Percentiles rank a stretch among this genome's conserved stretches.
phyloP scores from a whole-genome alignment of 2,888 invertebrate species.

The Drosophila meridiana region DNA sequence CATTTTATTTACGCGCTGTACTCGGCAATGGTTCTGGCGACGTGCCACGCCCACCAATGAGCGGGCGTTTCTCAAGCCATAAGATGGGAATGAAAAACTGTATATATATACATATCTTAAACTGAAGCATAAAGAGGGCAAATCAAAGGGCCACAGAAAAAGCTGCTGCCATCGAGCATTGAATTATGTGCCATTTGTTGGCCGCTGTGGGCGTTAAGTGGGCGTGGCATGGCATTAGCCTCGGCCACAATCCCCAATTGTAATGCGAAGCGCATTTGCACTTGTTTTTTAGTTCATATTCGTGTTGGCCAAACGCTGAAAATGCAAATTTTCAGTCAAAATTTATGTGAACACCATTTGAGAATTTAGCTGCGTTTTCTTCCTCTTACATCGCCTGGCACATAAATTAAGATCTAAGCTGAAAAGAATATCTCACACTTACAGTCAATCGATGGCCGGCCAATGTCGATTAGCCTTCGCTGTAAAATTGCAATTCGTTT shows the following conservation, averaged over 20 bases:
- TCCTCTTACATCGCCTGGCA: conserved; percentile 1
- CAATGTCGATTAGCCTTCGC: conserved; percentile 27
- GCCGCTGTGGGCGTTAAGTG: conserved; percentile 12
- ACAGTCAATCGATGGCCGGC: conserved; percentile 5
- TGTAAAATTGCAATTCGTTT: conserved; percentile 7
- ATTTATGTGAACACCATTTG: conserved; percentile 40
- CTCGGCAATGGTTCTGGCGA: conserved; percentile 13
- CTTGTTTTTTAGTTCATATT: conserved; percentile 34
- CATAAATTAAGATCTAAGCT: conserved; percentile 29
- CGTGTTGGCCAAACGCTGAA: conserved; percentile 26
- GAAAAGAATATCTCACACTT: conserved; percentile 3
- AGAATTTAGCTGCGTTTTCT: conserved; percentile 20
- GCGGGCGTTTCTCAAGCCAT: conserved; percentile 37
- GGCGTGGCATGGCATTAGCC: conserved; percentile 24
- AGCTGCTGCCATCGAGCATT: conserved; percentile 26
- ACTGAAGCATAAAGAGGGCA: conserved; percentile 18
- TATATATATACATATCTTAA: conserved; percentile 2
- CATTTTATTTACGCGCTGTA: conserved; percentile 45
- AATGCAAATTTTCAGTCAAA: conserved; percentile 36
- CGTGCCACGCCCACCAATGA: conserved; percentile 38
- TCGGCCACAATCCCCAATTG: conserved; percentile 27
- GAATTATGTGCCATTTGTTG: conserved; percentile 39
- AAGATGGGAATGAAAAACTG: conserved; percentile 26
- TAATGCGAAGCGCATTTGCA: conserved; percentile 41
- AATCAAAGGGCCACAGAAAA: conserved; percentile 35